A percentile compares a stretch with the other conserved stretches of the same genome.
phyloP scores from a whole-genome alignment of 2,888 invertebrate species.

The Cartodere bifasciata region DNA sequence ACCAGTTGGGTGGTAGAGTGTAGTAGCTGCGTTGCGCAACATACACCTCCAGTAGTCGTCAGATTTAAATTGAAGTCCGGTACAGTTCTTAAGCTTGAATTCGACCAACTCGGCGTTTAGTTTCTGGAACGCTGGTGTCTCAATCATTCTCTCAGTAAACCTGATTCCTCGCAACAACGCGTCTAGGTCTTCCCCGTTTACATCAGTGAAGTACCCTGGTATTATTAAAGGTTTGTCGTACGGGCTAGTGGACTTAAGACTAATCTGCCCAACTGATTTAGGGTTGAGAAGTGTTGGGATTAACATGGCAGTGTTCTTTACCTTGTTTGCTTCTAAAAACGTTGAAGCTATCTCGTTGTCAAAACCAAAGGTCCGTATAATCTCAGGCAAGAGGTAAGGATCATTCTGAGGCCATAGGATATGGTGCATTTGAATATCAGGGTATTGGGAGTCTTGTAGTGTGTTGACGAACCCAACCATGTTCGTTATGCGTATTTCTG shows the following conservation, averaged over 20 bases:
- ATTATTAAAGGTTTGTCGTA: conserved; percentile 45
- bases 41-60: conserved; percentile 42
- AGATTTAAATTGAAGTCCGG: conserved; percentile 26
- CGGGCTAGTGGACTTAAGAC: conserved; percentile 42
- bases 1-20: conserved; percentile 25
- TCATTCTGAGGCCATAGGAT: conserved; percentile 26
- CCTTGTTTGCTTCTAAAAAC: conserved; percentile 12
- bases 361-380: conserved; percentile 21
- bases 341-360: conserved; percentile 18
- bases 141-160: conserved; percentile 30
- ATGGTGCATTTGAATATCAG: conserved; percentile 36
- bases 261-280: conserved; percentile 43
- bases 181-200: conserved; percentile 46
- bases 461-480: conserved; percentile 41
- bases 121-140: conserved; percentile 33
- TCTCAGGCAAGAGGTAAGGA: conserved; percentile 13
- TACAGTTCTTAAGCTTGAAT: conserved; percentile 37
- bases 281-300: conserved; percentile 27
- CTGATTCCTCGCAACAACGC: conserved; percentile 39
- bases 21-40: conserved; percentile 23
- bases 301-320: conserved; percentile 12
- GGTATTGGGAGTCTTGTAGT: conserved; percentile 32
- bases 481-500: conserved; percentile 34
- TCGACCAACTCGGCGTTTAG: conserved; percentile 29
- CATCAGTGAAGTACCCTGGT: conserved; percentile 48